Evolutionary conservation across 2,888 invertebrate genomes (phyloP).

Genomic region (Tholera decimalis): DNA sequence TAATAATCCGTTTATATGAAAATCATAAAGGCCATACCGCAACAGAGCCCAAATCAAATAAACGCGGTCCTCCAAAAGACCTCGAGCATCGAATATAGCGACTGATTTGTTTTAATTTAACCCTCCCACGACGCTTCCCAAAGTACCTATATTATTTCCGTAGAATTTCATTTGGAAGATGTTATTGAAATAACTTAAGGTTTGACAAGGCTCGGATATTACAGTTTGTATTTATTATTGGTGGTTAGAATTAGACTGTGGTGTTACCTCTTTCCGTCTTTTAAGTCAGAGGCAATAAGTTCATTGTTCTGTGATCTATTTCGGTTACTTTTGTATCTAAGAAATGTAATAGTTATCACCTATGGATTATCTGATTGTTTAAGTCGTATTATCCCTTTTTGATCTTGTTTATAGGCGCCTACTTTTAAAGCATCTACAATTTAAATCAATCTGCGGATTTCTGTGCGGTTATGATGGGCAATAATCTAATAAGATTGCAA

Average conservation of each 20-base stretch:
- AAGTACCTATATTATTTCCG: slow-evolving; percentile 54
- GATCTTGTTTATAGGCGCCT: too few relatives aligned
- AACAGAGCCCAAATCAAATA: slow-evolving; percentile 38
- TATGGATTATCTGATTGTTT: too few relatives aligned
- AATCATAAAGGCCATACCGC: slow-evolving; percentile 7
- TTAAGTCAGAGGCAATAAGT: slow-evolving; percentile 7
- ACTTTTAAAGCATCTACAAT: too few relatives aligned
- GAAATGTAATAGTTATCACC: too few relatives aligned
- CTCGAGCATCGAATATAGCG: slow-evolving; percentile 32
- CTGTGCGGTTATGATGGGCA: too few relatives aligned
- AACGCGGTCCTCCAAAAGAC: slow-evolving; percentile 34
- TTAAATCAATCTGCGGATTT: too few relatives aligned
- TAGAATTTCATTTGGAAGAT: slow-evolving; percentile 56
- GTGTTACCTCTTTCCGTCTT: slow-evolving; percentile 14
- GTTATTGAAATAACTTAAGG: slow-evolving; percentile 59
- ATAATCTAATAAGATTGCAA: too few relatives aligned
- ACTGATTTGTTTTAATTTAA: slow-evolving; percentile 59
- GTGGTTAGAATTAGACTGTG: slow-evolving; percentile 35
- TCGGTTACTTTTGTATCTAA: not conserved
- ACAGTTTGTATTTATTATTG: slow-evolving; percentile 35
- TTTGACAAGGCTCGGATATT: slow-evolving; percentile 37
- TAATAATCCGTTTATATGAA: slow-evolving; percentile 7
- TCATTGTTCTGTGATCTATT: slow-evolving; percentile 1
- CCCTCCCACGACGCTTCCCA: slow-evolving; percentile 28
- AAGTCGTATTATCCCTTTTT: too few relatives aligned